These are phyloP conservation scores for Ametastegia equiseti DNA, from an alignment of 2,888 invertebrate genomes.

Conservation along the genomic window DNA sequence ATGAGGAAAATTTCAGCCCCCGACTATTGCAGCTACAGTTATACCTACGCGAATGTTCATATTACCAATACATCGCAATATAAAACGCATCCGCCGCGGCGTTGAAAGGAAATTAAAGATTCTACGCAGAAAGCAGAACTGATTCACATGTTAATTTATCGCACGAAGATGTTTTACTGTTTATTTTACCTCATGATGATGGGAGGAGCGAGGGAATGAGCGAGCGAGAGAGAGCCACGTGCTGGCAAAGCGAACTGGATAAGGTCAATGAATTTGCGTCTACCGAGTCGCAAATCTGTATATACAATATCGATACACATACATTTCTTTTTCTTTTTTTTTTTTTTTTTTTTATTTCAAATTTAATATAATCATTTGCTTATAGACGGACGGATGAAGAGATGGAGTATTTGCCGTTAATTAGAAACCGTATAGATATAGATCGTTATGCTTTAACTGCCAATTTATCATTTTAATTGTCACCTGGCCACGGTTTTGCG, in stretches of 20 bases:
- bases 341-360: not conserved
- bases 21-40: no score
- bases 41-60: no score
- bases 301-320: not conserved
- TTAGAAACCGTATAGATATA: conserved; percentile 20
- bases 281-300: not conserved
- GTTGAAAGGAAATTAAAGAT: conserved; percentile 22
- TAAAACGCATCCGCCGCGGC: no score
- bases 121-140: conserved; percentile 33
- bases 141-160: conserved; percentile 38
- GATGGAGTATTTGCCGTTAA: not conserved
- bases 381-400: not conserved
- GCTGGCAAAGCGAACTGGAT: conserved; percentile 9
- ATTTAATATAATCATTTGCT: no score
- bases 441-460: not conserved
- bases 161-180: conserved; percentile 13
- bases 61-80: no score
- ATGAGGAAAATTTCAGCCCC: no score
- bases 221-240: conserved; percentile 25
- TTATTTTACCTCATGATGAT: conserved; percentile 19
- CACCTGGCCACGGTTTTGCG: not conserved
- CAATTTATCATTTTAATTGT: conserved; percentile 41
- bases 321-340: not conserved
- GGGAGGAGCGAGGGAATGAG: no score
- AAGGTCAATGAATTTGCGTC: conserved; percentile 31